Evolutionary conservation across 2,113 vertebrate genomes (phyloP).

Genomic region (Piprites chloris): DNA sequence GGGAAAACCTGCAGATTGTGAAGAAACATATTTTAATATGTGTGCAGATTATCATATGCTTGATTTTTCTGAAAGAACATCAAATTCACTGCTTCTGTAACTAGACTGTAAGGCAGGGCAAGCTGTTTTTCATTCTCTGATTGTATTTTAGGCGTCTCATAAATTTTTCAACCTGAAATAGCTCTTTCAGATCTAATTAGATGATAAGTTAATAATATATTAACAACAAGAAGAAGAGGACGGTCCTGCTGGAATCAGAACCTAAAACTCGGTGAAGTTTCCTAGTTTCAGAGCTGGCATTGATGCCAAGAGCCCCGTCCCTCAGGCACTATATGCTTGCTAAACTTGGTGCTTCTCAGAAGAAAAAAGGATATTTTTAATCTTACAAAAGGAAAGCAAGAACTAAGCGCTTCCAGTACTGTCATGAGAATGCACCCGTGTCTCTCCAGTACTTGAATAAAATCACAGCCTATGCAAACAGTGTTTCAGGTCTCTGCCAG

Average conservation of each 20-base stretch:
- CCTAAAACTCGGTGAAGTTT: neutral
- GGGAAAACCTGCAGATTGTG: neutral
- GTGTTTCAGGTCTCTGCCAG: constrained; percentile 52
- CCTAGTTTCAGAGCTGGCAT: neutral
- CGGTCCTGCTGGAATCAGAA: neutral
- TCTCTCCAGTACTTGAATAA: neutral
- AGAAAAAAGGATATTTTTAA: neutral
- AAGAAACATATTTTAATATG: neutral
- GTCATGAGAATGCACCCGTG: neutral
- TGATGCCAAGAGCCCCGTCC: neutral
- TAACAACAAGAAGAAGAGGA: neutral
- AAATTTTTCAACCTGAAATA: neutral
- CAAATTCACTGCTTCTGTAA: neutral
- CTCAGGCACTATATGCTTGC: neutral
- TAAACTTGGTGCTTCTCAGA: neutral
- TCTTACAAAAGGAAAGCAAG: neutral
- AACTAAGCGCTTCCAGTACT: neutral
- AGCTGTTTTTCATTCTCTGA: neutral
- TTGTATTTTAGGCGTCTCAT: neutral
- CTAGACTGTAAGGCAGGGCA: neutral
- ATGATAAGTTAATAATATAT: neutral
- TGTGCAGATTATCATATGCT: neutral
- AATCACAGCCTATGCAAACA: constrained; percentile 52
- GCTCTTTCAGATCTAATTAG: neutral
- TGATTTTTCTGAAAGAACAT: neutral